Conservation (phyloP, 2,797 vertebrate species). For the Falco peregrinus region DNA sequence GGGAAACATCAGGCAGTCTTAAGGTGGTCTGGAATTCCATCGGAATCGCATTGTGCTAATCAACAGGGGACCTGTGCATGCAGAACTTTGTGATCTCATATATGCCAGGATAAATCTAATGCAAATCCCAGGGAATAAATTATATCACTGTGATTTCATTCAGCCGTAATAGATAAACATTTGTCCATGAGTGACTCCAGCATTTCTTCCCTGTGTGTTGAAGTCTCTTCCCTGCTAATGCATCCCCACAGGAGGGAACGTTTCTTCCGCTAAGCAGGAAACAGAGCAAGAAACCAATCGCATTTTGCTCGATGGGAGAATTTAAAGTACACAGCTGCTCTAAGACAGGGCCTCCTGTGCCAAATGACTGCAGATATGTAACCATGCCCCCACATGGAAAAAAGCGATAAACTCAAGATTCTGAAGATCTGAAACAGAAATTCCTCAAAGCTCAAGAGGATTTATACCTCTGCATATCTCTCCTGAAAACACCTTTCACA, state of each 20-base stretch:
- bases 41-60: not conserved
- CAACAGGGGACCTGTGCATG: not conserved
- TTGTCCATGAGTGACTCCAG: conserved; percentile 34
- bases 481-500: not conserved
- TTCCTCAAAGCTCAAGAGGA: not conserved
- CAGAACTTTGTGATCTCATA: not conserved
- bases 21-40: not conserved
- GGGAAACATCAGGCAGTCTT: not conserved
- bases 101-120: not conserved
- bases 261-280: not conserved
- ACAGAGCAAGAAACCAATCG: not conserved
- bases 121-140: conserved; percentile 9
- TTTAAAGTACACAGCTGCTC: not conserved
- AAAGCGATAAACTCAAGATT: not conserved
- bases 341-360: not conserved
- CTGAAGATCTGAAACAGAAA: not conserved
- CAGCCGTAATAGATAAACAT: conserved; percentile 22
- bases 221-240: conserved; percentile 9
- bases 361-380: not conserved
- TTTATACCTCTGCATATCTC: not conserved
- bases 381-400: not conserved
- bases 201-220: not conserved
- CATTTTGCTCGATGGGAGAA: conserved; percentile 14
- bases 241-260: not conserved
- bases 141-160: conserved; percentile 24